Conservation (phyloP, 1,140 invertebrate species). For the Maniola jurtina region DNA sequence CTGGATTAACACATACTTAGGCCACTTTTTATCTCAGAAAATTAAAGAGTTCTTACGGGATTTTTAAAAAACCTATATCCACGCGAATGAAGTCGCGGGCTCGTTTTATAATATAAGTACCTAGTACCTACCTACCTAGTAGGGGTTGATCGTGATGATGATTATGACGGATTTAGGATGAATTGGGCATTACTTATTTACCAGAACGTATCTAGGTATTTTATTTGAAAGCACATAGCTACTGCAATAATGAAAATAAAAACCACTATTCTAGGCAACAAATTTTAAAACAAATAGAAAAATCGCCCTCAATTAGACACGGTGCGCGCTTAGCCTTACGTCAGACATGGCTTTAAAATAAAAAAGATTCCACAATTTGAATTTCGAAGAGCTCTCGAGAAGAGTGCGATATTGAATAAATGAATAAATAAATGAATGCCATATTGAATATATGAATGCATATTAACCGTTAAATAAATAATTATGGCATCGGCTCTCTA, state of each 20-base stretch:
- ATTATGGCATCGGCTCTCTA: slow-evolving; percentile 29
- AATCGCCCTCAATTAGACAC: background rate
- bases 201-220: too few species aligned
- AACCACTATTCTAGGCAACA: background rate
- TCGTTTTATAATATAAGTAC: too few species aligned
- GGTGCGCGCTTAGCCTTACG: slow-evolving; percentile 5
- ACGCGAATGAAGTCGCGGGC: too few species aligned
- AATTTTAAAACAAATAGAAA: background rate
- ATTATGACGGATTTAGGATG: too few species aligned
- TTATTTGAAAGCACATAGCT: too few species aligned
- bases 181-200: too few species aligned
- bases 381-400: slow-evolving; percentile 27
- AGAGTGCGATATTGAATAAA: slow-evolving; percentile 28
- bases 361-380: slow-evolving; percentile 31
- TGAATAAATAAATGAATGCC: slow-evolving; percentile 27
- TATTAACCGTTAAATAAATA: slow-evolving; percentile 33
- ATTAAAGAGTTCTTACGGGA: too few species aligned
- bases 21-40: too few species aligned
- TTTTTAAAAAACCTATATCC: too few species aligned
- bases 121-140: too few species aligned
- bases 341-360: slow-evolving; percentile 22
- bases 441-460: slow-evolving; percentile 16
- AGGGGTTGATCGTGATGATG: too few species aligned
- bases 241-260: background rate
- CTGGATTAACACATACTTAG: too few species aligned